Evolutionary conservation across 92 coral and sea anemone species (phyloP), one percentile per base, ranked within the genome.

Genomic region (Porites rus): DNA sequence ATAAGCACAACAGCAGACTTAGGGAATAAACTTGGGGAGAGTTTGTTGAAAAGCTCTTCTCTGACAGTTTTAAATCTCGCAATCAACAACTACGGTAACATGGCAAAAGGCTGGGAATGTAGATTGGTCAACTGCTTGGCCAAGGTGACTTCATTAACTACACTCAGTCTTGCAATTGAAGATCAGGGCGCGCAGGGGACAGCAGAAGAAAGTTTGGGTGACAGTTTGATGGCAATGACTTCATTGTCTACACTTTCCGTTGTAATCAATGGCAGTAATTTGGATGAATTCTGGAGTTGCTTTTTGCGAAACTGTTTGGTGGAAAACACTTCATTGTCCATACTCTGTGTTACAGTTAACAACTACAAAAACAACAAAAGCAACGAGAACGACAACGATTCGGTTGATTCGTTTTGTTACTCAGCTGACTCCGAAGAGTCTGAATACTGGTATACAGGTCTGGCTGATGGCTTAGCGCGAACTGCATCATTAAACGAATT

Each of bases 211-310:
- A 3, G 43, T 79, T 58, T 77, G 69, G 12, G 17, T 18, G 16
- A 62, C 0, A 70, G 56, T 77, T 61, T 77, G 70, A 53, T 3
- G 38, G n/a, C 11, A 13, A 61, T 9, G 18, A 62, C 17, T 13
- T 77, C 82, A 77, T 25, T 77, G 63, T 61, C 70, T 17, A 77
- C 70, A 9, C 59, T 77, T 11, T 21, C 69, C 21, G 54, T 77
- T 19, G 43, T 38, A 62, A 4, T 60, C 58, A 53, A 58, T 64
- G 21, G 21, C 78, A 16, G 78, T 53, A 53, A 61, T 56, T 17
- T 16, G 82, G 18, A 28, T 77, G 31, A 16, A 77, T 54, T 61
- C 28, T 77, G 80, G 66, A 25, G 10, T 13, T 43, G 7, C 18
- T 31, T 54, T 77, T 69, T 77, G 24, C 13, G 51, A 13, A 10